A percentile compares a stretch with the other conserved stretches of the same genome.
Evolutionary conservation across 2,888 invertebrate genomes (phyloP).

Genomic region (Amphipyra berbera): DNA sequence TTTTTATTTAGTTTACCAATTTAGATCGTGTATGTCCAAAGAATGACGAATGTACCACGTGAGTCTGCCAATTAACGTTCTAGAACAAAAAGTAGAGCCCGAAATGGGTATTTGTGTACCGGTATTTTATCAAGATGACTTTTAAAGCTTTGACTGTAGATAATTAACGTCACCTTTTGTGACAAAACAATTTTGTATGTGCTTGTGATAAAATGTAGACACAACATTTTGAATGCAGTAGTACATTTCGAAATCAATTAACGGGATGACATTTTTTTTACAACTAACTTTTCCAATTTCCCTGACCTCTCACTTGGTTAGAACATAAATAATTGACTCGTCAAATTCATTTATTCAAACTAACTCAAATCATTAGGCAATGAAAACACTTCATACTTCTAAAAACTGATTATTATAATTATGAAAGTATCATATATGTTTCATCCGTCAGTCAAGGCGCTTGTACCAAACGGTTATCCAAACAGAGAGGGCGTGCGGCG

Average conservation of each 20-base stretch:
- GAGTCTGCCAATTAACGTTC: slow-evolving; percentile 56
- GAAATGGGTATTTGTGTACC: slow-evolving; percentile 58
- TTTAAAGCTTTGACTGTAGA: slow-evolving; percentile 48
- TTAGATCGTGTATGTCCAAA: slow-evolving; percentile 52
- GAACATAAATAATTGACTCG: slow-evolving; percentile 8
- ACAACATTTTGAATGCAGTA: slow-evolving; percentile 10
- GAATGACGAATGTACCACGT: slow-evolving; percentile 53
- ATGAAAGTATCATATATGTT: slow-evolving; percentile 48
- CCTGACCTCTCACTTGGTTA: background rate
- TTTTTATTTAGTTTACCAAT: slow-evolving; percentile 60
- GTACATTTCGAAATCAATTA: background rate
- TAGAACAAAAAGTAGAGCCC: slow-evolving; percentile 53
- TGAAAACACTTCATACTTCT: slow-evolving; percentile 22
- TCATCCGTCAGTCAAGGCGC: slow-evolving; percentile 63
- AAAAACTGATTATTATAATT: slow-evolving; percentile 33
- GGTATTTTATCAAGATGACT: slow-evolving; percentile 59
- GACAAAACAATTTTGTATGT: slow-evolving; percentile 37
- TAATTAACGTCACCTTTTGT: slow-evolving; percentile 53
- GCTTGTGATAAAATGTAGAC: slow-evolving; percentile 3
- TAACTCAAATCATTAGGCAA: background rate
- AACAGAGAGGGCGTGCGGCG: slow-evolving; percentile 83
- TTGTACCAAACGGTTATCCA: slow-evolving; percentile 84
- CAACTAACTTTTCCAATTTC: background rate
- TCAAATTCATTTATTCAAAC: slow-evolving; percentile 21
- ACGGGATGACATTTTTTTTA: no score